Evolutionary conservation across 2,797 vertebrate genomes (phyloP).

Genomic region (Chloroceryle inda): DNA sequence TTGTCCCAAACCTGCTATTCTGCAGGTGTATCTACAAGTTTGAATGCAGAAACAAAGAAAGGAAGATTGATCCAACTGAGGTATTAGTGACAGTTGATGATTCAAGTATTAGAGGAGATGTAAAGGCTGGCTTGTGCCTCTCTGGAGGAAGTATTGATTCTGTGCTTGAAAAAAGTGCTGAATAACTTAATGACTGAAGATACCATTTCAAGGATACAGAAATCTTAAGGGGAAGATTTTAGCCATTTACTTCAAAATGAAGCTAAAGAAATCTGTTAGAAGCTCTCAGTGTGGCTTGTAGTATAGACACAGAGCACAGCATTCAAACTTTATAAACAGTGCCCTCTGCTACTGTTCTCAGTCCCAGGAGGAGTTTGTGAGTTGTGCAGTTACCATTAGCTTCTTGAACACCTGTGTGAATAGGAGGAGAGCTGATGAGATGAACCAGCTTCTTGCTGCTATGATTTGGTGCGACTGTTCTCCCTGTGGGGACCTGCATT

Average conservation of each 20-base stretch:
- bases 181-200: neutral
- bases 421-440: neutral
- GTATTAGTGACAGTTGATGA: neutral
- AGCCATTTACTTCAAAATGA: neutral
- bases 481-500: fast-evolving
- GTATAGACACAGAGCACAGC: neutral
- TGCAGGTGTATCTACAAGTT: neutral
- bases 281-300: neutral
- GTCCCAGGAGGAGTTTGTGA: neutral
- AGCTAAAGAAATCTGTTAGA: neutral
- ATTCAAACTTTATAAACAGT: neutral
- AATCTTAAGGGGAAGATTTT: neutral
- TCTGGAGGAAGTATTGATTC: neutral
- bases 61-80: neutral
- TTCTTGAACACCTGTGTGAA: neutral
- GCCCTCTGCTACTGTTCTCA: neutral
- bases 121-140: neutral
- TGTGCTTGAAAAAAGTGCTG: neutral
- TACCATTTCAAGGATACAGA: neutral
- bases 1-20: neutral
- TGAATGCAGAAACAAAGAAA: neutral
- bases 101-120: neutral
- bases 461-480: neutral
- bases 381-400: neutral
- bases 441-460: neutral